Conservation (phyloP, 2,113 vertebrate species). For the Varanus komodoensis region DNA sequence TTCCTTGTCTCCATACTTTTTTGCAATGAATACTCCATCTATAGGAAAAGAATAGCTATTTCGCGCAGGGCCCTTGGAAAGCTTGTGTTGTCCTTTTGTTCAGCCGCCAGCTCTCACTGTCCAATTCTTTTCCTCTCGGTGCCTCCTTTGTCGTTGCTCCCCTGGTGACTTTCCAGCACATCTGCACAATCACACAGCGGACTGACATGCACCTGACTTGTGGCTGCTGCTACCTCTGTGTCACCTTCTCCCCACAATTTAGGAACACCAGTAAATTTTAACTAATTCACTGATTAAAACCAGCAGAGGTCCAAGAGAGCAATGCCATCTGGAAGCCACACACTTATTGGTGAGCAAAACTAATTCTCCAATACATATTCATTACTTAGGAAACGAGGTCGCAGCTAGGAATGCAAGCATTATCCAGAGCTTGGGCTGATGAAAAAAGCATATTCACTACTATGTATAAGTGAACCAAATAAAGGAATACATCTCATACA, state of each 20-base stretch:
- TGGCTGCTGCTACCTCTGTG: background rate
- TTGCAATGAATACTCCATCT: background rate
- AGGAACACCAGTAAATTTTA: background rate
- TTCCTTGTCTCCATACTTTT: background rate
- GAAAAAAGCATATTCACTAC: background rate
- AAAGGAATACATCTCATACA: background rate
- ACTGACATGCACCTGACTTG: background rate
- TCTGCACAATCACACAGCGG: background rate
- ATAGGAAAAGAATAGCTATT: background rate
- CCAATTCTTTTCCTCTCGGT: background rate
- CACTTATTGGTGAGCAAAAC: background rate
- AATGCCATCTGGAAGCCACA: background rate
- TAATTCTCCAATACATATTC: background rate
- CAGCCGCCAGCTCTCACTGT: background rate
- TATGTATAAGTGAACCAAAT: background rate
- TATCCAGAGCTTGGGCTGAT: background rate
- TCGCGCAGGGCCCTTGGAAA: background rate
- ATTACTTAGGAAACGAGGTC: background rate
- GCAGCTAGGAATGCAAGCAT: background rate
- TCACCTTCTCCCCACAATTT: background rate
- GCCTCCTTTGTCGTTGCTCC: background rate
- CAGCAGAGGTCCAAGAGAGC: slow-evolving; percentile 13
- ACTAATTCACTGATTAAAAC: slow-evolving; percentile 4
- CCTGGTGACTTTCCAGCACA: background rate
- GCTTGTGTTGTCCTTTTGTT: background rate